Conservation (phyloP, 2,888 invertebrate genomes). For the Cyaniris semiargus region DNA sequence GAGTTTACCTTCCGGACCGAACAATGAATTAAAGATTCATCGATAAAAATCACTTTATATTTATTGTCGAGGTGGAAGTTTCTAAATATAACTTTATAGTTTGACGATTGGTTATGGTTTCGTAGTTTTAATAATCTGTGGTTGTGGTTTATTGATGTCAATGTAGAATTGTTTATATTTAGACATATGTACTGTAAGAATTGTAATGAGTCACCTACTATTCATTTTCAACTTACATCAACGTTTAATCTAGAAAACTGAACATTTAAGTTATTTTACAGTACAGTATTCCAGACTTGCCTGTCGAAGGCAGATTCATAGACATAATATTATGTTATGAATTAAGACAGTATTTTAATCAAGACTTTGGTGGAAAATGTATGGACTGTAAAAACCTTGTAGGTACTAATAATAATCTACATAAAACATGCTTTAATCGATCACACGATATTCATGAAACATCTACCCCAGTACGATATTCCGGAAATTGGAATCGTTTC, state of each 20-base stretch:
- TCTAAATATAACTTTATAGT: not conserved
- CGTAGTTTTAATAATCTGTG: not conserved
- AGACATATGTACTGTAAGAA: too few relatives aligned
- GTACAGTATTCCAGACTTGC: too few relatives aligned
- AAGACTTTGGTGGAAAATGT: not conserved
- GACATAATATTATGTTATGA: too few relatives aligned
- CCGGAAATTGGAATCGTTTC: not conserved
- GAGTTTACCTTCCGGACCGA: constrained; percentile 5
- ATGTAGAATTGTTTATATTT: not conserved
- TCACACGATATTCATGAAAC: not conserved
- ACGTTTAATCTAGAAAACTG: too few relatives aligned
- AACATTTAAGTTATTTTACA: too few relatives aligned
- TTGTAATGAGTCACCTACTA: too few relatives aligned
- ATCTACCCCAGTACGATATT: not conserved
- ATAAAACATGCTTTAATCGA: not conserved
- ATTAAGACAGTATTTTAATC: too few relatives aligned
- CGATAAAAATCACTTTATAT: not conserved
- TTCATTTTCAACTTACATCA: too few relatives aligned
- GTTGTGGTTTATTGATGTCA: not conserved
- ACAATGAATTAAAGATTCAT: constrained; percentile 21
- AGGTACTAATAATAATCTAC: not conserved
- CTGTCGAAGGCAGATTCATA: too few relatives aligned
- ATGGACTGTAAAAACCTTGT: not conserved
- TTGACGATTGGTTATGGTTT: too few relatives aligned
- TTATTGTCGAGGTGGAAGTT: not conserved